A percentile compares a stretch with the other conserved stretches of the same genome.
These are phyloP conservation scores for Cavia aperea DNA, from an alignment of 2,113 vertebrate genomes.

Conservation along the genomic window DNA sequence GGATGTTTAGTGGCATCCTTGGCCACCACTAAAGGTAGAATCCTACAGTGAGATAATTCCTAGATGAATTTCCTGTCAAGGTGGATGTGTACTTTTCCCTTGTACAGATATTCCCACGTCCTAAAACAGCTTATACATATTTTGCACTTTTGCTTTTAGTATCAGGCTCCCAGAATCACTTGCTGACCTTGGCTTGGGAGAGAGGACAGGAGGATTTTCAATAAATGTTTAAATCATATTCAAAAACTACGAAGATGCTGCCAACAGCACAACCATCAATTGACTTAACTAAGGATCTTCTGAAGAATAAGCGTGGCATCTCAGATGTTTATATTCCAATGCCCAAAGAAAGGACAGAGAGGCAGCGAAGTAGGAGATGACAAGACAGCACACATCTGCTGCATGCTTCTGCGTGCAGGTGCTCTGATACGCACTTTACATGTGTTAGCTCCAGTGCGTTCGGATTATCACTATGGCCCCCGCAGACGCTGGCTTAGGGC, in stretches of 20 bases:
- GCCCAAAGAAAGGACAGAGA: background rate
- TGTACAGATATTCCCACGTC: background rate
- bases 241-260: background rate
- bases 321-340: background rate
- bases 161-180: slow-evolving; percentile 13
- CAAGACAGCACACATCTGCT: background rate
- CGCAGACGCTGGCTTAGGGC: slow-evolving; percentile 27
- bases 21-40: background rate
- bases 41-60: background rate
- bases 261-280: background rate
- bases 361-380: background rate
- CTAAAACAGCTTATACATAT: background rate
- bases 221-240: background rate
- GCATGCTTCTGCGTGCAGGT: background rate
- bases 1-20: background rate
- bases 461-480: slow-evolving; percentile 18
- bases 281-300: background rate
- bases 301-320: background rate
- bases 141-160: background rate
- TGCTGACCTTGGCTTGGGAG: background rate
- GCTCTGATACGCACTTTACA: background rate
- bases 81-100: background rate
- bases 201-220: background rate
- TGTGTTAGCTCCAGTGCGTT: background rate
- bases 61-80: slow-evolving; percentile 7